Base-by-base conservation (phyloP, 2,113 vertebrate species). In the Gallinago undulata region DNA sequence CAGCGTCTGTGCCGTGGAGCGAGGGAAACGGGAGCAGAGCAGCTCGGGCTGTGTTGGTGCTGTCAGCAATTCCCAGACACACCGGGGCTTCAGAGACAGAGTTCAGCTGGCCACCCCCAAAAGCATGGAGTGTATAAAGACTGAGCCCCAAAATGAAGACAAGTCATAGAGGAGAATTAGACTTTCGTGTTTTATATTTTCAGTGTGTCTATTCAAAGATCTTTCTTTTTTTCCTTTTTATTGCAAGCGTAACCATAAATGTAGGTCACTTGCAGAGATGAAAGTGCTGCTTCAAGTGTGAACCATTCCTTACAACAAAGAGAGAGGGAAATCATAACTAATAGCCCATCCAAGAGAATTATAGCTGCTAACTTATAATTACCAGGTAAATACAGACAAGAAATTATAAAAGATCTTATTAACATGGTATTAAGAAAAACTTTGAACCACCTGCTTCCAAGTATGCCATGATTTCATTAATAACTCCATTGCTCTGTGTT, bases 291-390 rank as follows among this genome's bases (percentile, higher is more conserved):
- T 91, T 96, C 64, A 31, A 93, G 78, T 96, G 84, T 90, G 92
- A 94, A 91, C 91, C 92, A 78, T 66, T 83, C 93, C 84, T 92
- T 92, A 70, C 74, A 78, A 92, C 59, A 83, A 48, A 94, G 95
- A 94, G 93, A 96, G 92, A 89, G 84, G 79, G 81, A 97, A 97
- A 97, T 95, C 82, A 69, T 92, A 97, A 96, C 95, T 94, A 97
- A 97, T 57, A 96, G 31, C 43, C 89, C 93, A 94, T 97, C 85
- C 94, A 53, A 94, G 93, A 96, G 91, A 97, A 97, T 95, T 94
- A 94, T 22, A 96, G 94, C 90, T 96, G 95, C 93, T 97, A 97
- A 97, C 97, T 97, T 95, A 96, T 95, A 97, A 97, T 98, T 97
- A 97, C 96, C 79, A 97, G 96, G 96, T 96, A 96, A 98, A 97